Conservation (phyloP, 2,797 vertebrate genomes). For the Myotis myotis region DNA sequence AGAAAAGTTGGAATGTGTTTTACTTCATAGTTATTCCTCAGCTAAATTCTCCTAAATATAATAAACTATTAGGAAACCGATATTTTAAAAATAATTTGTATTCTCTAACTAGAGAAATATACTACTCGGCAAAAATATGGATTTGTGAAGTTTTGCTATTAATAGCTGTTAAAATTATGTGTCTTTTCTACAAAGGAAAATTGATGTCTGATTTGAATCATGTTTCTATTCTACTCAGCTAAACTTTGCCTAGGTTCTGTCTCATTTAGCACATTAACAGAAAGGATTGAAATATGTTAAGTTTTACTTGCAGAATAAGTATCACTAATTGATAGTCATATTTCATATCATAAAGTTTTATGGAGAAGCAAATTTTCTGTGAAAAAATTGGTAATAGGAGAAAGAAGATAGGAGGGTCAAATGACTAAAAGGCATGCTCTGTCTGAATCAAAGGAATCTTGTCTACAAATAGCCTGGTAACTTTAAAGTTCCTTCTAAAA, state of each 20-base stretch:
- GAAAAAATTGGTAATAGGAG: background rate
- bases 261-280: conserved; percentile 11
- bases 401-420: background rate
- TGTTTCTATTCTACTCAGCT: background rate
- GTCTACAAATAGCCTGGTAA: background rate
- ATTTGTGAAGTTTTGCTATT: conserved; percentile 8
- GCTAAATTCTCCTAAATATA: conserved; percentile 23
- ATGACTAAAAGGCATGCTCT: background rate
- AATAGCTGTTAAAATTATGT: conserved; percentile 22
- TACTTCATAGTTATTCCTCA: background rate
- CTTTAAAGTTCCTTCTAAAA: conserved; percentile 11
- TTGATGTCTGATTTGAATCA: conserved; percentile 1
- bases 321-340: conserved; percentile 15
- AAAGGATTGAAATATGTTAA: conserved; percentile 17
- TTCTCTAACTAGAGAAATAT: background rate
- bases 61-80: background rate
- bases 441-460: background rate
- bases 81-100: conserved; percentile 29
- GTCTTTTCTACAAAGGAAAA: conserved; percentile 40
- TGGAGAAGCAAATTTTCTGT: background rate
- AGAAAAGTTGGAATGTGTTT: background rate
- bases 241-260: background rate
- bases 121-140: conserved; percentile 37
- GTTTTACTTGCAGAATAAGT: background rate
- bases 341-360: conserved; percentile 32